These are phyloP conservation scores for Panorpa germanica DNA, from an alignment of 2,888 invertebrate genomes.

Conservation along the genomic window DNA sequence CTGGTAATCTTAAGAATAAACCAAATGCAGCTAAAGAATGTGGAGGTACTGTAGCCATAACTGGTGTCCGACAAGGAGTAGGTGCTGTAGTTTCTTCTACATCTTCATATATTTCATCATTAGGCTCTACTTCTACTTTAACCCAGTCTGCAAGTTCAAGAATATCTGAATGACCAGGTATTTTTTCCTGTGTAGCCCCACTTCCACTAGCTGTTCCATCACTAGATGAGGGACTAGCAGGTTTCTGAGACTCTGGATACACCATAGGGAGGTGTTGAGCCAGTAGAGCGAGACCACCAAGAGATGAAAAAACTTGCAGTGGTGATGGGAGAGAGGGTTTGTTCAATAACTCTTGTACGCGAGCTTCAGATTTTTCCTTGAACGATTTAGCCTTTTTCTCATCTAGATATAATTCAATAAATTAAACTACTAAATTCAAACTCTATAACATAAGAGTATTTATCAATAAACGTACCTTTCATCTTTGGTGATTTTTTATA, in stretches of 20 bases:
- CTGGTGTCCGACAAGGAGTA: conserved; percentile 28
- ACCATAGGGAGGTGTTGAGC: conserved; percentile 79
- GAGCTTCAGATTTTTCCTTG: conserved; percentile 19
- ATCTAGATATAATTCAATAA: too few species aligned
- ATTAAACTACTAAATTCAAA: not conserved
- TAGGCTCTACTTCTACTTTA: conserved; percentile 33
- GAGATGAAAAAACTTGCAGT: conserved; percentile 70
- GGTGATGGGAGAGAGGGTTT: conserved; percentile 25
- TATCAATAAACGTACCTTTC: conserved; percentile 1
- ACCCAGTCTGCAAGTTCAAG: conserved; percentile 21
- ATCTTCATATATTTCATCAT: conserved; percentile 41
- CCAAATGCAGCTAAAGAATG: conserved; percentile 86
- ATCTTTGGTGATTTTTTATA: conserved; percentile 2
- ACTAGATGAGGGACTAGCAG: conserved; percentile 25
- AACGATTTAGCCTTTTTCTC: conserved; percentile 15
- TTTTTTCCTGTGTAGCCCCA: too few species aligned
- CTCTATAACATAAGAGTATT: not conserved
- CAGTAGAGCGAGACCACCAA: conserved; percentile 73
- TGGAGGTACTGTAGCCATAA: conserved; percentile 55
- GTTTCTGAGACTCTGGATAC: conserved; percentile 59
- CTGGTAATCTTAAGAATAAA: conserved; percentile 70
- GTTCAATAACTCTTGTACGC: conserved; percentile 7
- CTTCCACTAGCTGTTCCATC: too few species aligned
- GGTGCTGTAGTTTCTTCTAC: conserved; percentile 32
- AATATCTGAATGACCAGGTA: too few species aligned